phyloP scores from a whole-genome alignment of 2,797 vertebrate genomes.

The Spinus olivaceus region DNA sequence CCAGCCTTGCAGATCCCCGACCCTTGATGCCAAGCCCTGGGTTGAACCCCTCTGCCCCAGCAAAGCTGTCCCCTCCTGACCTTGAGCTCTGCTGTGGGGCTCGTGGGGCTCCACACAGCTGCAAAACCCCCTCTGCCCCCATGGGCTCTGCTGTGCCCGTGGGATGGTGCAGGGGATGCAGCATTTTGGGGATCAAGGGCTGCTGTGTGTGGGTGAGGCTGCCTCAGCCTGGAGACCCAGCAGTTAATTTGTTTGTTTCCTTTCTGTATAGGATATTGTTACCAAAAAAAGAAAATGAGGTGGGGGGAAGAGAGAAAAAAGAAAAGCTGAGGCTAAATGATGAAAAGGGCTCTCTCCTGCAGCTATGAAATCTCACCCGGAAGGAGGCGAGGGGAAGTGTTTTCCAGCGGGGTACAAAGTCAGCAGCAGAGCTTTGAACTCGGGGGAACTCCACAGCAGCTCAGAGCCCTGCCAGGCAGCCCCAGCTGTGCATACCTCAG shows the following conservation, averaged over 20 bases:
- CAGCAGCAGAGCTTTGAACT: constrained; percentile 62
- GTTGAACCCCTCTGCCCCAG: not conserved
- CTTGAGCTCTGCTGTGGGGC: not conserved
- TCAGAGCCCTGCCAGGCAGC: constrained; percentile 22
- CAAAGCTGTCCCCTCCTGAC: not conserved
- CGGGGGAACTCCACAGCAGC: constrained; percentile 9
- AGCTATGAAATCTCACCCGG: constrained; percentile 56
- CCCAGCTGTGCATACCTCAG: constrained; percentile 59
- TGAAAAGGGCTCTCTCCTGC: constrained; percentile 50
- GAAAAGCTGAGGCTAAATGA: not conserved
- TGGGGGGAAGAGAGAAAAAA: not conserved
- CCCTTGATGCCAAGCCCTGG: not conserved
- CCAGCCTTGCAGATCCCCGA: not conserved
- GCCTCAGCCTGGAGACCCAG: not conserved
- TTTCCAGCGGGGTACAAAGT: constrained; percentile 58
- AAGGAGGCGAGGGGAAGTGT: constrained; percentile 41
- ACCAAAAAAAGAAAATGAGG: constrained; percentile 14
- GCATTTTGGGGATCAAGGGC: not conserved
- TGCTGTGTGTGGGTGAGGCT: not conserved
- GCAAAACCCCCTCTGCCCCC: not conserved
- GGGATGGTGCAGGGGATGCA: not conserved
- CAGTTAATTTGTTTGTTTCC: constrained; percentile 26
- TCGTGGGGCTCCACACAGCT: not conserved
- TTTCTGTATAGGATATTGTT: constrained; percentile 27
- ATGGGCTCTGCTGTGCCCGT: accelerated